These are phyloP conservation scores for Microcebus lehilahytsara DNA, from an alignment of 2,113 vertebrate species.

Conservation along the genomic window DNA sequence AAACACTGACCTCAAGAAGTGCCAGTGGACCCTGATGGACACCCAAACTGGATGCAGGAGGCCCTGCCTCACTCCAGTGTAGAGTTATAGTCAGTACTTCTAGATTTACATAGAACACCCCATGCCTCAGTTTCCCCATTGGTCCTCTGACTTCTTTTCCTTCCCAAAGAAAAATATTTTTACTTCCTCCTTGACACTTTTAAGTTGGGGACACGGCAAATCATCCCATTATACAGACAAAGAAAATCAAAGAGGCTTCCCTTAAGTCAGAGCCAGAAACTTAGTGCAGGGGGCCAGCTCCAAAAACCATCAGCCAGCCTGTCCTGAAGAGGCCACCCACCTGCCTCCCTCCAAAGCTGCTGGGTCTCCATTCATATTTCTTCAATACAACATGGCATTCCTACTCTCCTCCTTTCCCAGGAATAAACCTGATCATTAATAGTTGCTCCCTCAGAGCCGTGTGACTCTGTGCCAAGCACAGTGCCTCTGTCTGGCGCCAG, in stretches of 20 bases:
- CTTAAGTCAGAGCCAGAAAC: background rate
- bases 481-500: background rate
- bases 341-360: background rate
- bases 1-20: background rate
- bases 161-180: background rate
- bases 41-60: background rate
- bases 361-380: background rate
- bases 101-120: rapidly evolving
- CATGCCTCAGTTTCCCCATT: background rate
- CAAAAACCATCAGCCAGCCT: background rate
- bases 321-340: background rate
- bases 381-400: rapidly evolving
- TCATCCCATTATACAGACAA: background rate
- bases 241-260: background rate
- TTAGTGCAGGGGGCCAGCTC: no score
- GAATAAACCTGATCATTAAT: background rate
- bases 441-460: background rate
- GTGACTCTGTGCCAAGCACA: background rate
- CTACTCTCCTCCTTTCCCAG: background rate
- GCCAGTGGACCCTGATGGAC: background rate
- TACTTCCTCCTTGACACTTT: background rate
- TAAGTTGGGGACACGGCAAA: background rate
- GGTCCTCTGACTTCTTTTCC: background rate
- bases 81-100: background rate
- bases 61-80: background rate